Percentiles rank a stretch among this genome's conserved stretches.
phyloP scores from a whole-genome alignment of 1,140 invertebrate genomes.

The Heliothis subflexa region DNA sequence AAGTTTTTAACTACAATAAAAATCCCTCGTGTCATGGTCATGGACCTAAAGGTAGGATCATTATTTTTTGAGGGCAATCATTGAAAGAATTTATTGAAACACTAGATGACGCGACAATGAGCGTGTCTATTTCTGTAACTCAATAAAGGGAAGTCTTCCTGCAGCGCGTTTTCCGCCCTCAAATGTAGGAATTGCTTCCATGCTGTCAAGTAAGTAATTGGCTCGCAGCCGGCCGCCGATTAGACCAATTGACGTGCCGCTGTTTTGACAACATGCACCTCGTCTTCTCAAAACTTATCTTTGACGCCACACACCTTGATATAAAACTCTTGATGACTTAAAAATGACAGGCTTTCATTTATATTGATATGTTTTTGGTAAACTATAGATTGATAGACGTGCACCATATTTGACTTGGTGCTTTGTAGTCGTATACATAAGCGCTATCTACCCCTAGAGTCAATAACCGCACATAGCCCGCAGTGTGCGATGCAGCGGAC shows the following conservation, averaged over 20 bases:
- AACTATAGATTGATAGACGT: too few species aligned
- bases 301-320: not conserved
- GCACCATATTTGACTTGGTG: not conserved
- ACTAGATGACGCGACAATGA: slow-evolving; percentile 54
- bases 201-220: slow-evolving; percentile 85
- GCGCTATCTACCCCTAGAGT: slow-evolving; percentile 43
- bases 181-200: slow-evolving; percentile 85
- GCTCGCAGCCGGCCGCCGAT: slow-evolving; percentile 81
- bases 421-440: slow-evolving; percentile 6
- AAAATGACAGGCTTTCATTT: too few species aligned
- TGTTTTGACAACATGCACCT: slow-evolving; percentile 82
- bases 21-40: not conserved
- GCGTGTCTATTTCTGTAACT: slow-evolving; percentile 75
- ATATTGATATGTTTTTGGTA: too few species aligned
- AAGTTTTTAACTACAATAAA: too few species aligned
- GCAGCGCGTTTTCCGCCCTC: slow-evolving; percentile 79
- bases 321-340: too few species aligned
- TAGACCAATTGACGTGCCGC: slow-evolving; percentile 84
- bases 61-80: not conserved
- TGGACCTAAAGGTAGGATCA: not conserved
- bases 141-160: slow-evolving; percentile 82
- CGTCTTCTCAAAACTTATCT: slow-evolving; percentile 36
- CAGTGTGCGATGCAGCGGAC: slow-evolving; percentile 1
- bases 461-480: slow-evolving; percentile 52
- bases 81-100: slow-evolving; percentile 12